Evolutionary conservation across 2,113 vertebrate species (phyloP).

Genomic region (Brachirus orientalis): DNA sequence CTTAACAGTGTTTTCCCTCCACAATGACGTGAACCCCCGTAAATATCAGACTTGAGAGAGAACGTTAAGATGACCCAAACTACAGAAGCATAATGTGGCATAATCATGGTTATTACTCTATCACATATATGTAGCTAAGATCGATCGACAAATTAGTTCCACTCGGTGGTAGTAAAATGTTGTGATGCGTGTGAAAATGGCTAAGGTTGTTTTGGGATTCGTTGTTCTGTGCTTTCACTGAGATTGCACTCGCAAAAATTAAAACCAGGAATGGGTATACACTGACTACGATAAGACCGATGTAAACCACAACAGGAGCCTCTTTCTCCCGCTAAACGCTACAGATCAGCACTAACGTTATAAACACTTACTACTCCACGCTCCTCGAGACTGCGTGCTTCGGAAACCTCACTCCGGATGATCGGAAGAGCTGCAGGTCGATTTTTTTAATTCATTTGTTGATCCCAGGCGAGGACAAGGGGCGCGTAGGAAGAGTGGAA

Average conservation of each 20-base stretch:
- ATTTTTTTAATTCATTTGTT: conserved; percentile 49
- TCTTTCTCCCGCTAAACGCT: background rate
- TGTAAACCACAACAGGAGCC: background rate
- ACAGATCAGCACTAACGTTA: conserved; percentile 41
- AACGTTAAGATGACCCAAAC: conserved; percentile 9
- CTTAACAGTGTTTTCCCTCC: conserved; percentile 74
- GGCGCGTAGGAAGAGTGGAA: conserved; percentile 20
- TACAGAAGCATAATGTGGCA: no score
- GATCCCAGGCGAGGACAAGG: conserved; percentile 32
- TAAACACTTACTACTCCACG: conserved; percentile 83
- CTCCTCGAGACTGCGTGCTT: conserved; percentile 72
- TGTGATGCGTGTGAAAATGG: background rate
- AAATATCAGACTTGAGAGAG: conserved; percentile 17
- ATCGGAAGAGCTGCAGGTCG: conserved; percentile 51
- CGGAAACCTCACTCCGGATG: conserved; percentile 64
- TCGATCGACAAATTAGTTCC: background rate
- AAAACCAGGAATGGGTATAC: background rate
- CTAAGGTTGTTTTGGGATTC: conserved; percentile 17
- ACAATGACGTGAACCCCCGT: conserved; percentile 70
- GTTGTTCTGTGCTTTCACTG: conserved; percentile 12
- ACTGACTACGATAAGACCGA: background rate
- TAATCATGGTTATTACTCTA: background rate
- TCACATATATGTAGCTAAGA: background rate
- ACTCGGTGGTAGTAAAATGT: background rate
- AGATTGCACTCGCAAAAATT: background rate